Percentiles rank a stretch among this genome's conserved stretches.
Conservation (phyloP, 1,140 invertebrate species). For the Drosophila chauvacae region DNA sequence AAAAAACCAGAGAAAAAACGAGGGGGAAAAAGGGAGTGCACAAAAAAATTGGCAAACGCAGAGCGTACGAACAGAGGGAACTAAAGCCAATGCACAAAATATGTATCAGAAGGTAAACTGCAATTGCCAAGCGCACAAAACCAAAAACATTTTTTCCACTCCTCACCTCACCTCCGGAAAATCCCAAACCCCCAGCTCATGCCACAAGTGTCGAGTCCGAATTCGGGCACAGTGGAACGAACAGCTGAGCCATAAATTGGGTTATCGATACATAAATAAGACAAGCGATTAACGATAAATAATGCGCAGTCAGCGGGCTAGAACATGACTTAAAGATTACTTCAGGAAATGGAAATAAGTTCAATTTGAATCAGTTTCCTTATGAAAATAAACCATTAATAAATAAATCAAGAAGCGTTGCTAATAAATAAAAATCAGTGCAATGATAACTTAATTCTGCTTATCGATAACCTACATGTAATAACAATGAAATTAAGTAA, state of each 20-base stretch:
- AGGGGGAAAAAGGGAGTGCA: conserved; percentile 4
- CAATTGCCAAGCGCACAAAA: conserved; percentile 37
- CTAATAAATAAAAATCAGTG: too few relatives aligned
- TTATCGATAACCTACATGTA: too few relatives aligned
- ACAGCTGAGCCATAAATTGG: not conserved
- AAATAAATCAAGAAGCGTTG: too few relatives aligned
- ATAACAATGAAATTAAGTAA: too few relatives aligned
- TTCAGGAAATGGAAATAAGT: not conserved
- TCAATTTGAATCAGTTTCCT: not conserved
- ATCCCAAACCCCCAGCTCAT: not conserved
- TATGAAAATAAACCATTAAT: not conserved
- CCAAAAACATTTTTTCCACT: conserved; percentile 9
- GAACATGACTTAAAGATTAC: not conserved
- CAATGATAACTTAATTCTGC: too few relatives aligned
- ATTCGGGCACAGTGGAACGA: conserved; percentile 25
- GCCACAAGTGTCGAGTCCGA: conserved; percentile 44
- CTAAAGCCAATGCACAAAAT: conserved; percentile 78
- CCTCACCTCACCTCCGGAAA: too few relatives aligned
- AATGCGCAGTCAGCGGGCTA: not conserved
- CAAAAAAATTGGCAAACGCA: not conserved
- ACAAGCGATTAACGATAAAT: conserved; percentile 5
- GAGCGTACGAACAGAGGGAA: not conserved
- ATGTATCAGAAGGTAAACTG: conserved; percentile 49
- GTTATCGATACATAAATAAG: not conserved
- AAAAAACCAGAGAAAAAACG: not conserved